Evolutionary conservation across 2,888 invertebrate species (phyloP), one percentile per base, ranked within the genome.

Genomic region (Ennomos quercinarius): DNA sequence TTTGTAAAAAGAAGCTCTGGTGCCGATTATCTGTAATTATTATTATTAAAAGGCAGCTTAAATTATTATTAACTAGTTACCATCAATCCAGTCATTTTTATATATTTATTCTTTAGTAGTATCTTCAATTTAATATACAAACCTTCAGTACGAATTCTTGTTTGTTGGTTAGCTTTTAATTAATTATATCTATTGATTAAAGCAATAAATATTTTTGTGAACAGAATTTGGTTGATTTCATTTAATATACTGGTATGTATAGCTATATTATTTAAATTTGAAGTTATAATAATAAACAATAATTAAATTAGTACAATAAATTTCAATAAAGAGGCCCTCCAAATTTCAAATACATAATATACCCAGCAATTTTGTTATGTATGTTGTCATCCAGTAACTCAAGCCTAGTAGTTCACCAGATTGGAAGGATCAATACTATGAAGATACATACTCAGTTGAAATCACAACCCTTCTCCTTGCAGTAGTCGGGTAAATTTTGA

Each of bases 161-260:
- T 51, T 36, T 59, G 44, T 59, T 47, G 47, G 55, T 67, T 61
- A 64, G 62, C 52, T 67, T 67, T 57, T 67, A 27, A 27, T 27
- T 66, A 61, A 64, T 67, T 67, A 65, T 67, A 64, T 67, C 53
- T 27, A 63, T 64, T 11, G n/a, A 41, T 55, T 54, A 42, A 9
- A 41, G 41, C 53, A 67, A 68, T 76, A 78, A 74, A 78, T 76
- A 78, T 78, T 74, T 77, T 76, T 75, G 57, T 72, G 71, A 72
- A 68, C 60, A 50, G 42, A 17, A 11, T 12, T 44, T 45, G 27
- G 27, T 27, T 10, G 8, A 47, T 64, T 60, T 67, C 43, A 49
- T 63, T 58, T 64, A 42, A 12, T 13, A 35, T 36, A 12, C 41
- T 40, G 9, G 38, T 12, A 10, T 9, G 5, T 10, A n/a, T n/a